Base-by-base conservation (phyloP, 2,113 vertebrate genomes). In the Centropus unirufus region DNA sequence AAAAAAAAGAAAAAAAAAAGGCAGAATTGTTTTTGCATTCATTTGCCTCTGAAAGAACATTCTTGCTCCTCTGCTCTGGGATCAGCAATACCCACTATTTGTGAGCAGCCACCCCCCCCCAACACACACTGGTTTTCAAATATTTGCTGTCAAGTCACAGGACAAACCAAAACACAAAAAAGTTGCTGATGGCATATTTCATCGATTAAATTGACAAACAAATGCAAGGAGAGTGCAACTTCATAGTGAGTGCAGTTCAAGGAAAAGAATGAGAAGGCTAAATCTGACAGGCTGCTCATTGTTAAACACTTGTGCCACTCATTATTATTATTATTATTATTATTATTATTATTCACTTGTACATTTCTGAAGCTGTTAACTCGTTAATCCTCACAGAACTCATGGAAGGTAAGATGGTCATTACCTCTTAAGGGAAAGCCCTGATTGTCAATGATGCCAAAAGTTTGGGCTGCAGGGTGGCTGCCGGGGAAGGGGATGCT, bases 231-330 rank as follows among this genome's bases (percentile, higher is more conserved):
- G 36, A 64, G 23, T 0, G 0, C 29, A 81, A 76, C 54, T 91
- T 70, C 46, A n/a, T 20, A 68, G 44, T 26, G 14, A 91, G 14
- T 14, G 9, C 24, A 7, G 14, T 69, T 86, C 6, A 24, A 86
- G 72, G 36, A 90, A 39, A 91, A 91, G 18, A 87, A 79, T 73
- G 46, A 83, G 42, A 63, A 75, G 55, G n/a, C 49, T 34, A 9
- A 78, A 61, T 68, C 32, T 78, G 64, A 88, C 72, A 83, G 55
- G 42, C 52, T 55, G 39, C 58, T 90, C 20, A 24, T 75, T 90
- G 44, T 89, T 66, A 92, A 94, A 93, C 79, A 89, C 78, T 73
- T 87, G 36, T 72, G 69, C 86, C 80, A 32, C 69, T 97, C 83
- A 32, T 55, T 18, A 32, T 66, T 44, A 17, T 51, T 23, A 19